Evolutionary conservation across 2,113 vertebrate genomes (phyloP).

Genomic region (Anguilla rostrata): DNA sequence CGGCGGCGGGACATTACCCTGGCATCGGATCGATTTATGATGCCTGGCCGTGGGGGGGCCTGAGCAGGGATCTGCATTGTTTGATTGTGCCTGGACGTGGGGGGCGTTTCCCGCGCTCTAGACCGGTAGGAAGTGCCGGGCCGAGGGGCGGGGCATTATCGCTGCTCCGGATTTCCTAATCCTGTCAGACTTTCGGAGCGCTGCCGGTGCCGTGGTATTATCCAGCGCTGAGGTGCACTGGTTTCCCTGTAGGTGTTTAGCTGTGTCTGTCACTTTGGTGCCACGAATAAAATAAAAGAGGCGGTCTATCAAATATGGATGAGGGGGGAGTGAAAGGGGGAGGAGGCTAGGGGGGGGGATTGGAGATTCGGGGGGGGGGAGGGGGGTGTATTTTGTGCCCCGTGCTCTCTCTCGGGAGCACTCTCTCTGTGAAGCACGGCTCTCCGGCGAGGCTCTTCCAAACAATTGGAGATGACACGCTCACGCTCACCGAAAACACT

Average conservation of each 20-base stretch:
- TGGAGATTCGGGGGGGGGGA: background rate
- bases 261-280: background rate
- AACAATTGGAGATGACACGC: constrained; percentile 3
- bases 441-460: background rate
- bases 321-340: background rate
- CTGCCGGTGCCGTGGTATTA: background rate
- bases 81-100: background rate
- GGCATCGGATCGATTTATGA: background rate
- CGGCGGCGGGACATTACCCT: background rate
- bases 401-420: background rate
- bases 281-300: background rate
- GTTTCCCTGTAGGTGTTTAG: background rate
- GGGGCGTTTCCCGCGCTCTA: background rate
- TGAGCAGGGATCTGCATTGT: background rate
- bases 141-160: background rate
- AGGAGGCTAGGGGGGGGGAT: background rate
- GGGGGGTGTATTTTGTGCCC: background rate
- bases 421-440: background rate
- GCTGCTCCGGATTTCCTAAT: background rate
- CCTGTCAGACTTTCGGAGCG: background rate
- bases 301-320: background rate
- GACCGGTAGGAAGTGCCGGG: background rate
- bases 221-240: background rate
- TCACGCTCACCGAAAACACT: background rate
- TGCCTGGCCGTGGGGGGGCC: background rate